phyloP scores from a whole-genome alignment of 2,113 vertebrate species.

The Pedionomus torquatus region DNA sequence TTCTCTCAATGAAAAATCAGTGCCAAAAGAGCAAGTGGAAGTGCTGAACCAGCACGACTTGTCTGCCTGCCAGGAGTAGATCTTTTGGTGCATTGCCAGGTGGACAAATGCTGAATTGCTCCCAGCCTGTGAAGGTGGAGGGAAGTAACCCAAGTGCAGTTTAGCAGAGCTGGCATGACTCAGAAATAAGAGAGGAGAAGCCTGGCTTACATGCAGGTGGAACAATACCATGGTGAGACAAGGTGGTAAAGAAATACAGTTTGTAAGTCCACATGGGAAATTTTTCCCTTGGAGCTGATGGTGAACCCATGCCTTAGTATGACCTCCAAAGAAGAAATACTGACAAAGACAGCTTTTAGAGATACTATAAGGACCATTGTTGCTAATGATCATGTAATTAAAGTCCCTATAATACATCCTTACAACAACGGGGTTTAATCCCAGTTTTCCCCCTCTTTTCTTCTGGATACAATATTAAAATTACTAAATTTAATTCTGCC shows the following conservation, averaged over 20 bases:
- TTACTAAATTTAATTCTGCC: not conserved
- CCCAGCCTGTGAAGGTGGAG: not conserved
- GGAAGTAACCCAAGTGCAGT: not conserved
- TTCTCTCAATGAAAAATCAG: not conserved
- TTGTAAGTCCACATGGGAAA: not conserved
- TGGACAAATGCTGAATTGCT: conserved; percentile 22
- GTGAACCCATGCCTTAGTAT: not conserved
- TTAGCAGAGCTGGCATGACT: not conserved
- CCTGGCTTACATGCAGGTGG: not conserved
- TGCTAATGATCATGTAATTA: not conserved
- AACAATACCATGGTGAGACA: not conserved
- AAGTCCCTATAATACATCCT: not conserved
- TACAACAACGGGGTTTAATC: not conserved
- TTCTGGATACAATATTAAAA: not conserved
- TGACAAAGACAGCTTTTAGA: not conserved
- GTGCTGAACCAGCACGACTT: not conserved
- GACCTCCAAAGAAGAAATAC: not conserved
- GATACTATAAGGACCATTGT: not conserved
- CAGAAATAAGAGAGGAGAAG: not conserved
- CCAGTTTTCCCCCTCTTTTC: not conserved
- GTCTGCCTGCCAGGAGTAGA: not conserved
- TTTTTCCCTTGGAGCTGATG: not conserved
- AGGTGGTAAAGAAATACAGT: not conserved
- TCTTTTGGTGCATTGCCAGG: conserved; percentile 8
- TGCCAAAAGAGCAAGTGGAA: conserved; percentile 25